Evolutionary conservation across 2,113 vertebrate species (phyloP).

Genomic region (Cyrtonyx montezumae): DNA sequence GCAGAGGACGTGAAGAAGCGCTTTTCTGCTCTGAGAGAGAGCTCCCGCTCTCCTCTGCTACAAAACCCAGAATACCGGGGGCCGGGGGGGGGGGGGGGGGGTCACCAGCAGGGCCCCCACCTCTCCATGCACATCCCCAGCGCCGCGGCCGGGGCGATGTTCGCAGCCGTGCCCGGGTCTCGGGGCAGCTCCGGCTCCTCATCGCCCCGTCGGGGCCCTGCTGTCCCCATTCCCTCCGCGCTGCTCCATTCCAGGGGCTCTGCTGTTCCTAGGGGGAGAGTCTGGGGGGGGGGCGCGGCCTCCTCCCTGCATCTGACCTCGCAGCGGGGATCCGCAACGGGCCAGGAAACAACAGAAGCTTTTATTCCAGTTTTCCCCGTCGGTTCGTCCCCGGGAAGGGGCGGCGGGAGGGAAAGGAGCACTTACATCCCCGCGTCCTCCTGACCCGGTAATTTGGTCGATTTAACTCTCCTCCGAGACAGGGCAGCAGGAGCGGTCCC

Average conservation of each 20-base stretch:
- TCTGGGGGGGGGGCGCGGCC: too few species aligned
- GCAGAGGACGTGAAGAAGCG: too few species aligned
- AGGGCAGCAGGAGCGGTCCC: not conserved
- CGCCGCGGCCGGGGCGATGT: not conserved
- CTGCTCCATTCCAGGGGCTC: not conserved
- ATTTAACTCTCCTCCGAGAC: not conserved
- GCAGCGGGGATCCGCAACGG: not conserved
- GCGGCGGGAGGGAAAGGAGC: not conserved
- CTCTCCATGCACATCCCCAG: not conserved
- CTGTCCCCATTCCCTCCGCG: not conserved
- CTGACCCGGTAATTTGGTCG: not conserved
- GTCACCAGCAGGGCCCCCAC: not conserved
- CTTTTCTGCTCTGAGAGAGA: not conserved
- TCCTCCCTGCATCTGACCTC: not conserved
- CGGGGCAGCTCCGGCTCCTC: not conserved
- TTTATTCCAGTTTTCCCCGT: not conserved
- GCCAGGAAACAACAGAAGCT: not conserved
- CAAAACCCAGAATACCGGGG: not conserved
- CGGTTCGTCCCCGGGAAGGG: not conserved
- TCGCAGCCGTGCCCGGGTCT: not conserved
- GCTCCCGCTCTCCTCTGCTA: not conserved
- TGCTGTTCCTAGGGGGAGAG: not conserved
- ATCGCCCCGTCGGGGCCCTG: not conserved
- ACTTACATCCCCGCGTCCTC: fast-evolving
- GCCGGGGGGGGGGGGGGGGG: fast-evolving